Evolutionary conservation across 2,113 vertebrate genomes (phyloP).

Genomic region (Donacobius atricapilla): DNA sequence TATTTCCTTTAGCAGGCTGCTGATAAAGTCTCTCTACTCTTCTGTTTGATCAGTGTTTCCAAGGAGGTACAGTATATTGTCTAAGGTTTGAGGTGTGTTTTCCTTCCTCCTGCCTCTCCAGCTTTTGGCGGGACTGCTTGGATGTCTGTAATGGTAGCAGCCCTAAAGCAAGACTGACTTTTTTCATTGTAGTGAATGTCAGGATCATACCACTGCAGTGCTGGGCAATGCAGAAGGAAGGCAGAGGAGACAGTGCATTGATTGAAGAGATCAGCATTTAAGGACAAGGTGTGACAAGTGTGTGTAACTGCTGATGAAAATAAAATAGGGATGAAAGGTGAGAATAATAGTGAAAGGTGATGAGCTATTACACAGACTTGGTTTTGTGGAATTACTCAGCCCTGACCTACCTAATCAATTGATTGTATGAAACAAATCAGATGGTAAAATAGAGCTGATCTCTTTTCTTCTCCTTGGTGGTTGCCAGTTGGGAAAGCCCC

Average conservation of each 20-base stretch:
- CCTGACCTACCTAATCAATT: neutral
- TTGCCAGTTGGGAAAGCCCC: neutral
- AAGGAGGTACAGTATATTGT: neutral
- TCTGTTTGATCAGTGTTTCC: neutral
- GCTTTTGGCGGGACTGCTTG: neutral
- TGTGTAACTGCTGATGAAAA: neutral
- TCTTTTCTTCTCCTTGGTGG: neutral
- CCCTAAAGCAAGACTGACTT: neutral
- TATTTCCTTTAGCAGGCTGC: neutral
- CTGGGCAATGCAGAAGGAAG: neutral
- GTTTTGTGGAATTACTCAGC: neutral
- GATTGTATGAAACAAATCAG: neutral
- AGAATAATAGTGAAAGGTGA: neutral
- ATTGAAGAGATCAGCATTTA: neutral
- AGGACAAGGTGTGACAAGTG: neutral
- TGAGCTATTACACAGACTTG: neutral
- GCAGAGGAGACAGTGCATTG: neutral
- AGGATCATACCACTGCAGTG: neutral
- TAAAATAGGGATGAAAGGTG: neutral
- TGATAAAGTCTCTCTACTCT: neutral
- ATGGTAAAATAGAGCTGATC: neutral
- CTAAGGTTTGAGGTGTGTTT: constrained; percentile 11
- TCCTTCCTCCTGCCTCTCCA: constrained; percentile 26
- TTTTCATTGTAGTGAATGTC: neutral
- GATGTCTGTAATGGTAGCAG: neutral